Evolutionary conservation across 2,888 invertebrate species (phyloP).

Genomic region (Amiota communis): DNA sequence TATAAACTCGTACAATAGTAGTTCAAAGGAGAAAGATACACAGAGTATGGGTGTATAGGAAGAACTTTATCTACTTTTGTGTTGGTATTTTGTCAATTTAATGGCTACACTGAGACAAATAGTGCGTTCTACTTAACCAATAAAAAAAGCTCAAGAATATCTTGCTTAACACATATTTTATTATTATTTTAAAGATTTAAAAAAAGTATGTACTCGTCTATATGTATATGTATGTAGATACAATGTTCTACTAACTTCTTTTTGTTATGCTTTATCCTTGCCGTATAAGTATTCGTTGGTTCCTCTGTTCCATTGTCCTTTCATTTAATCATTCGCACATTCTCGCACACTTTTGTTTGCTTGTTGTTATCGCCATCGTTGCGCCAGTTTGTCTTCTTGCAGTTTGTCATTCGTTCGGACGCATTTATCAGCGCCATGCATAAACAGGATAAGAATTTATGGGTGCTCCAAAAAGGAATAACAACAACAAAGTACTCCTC

Average conservation of each 20-base stretch:
- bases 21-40: background rate
- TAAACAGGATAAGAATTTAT: constrained; percentile 69
- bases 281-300: background rate
- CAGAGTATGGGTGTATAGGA: no score
- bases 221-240: no score
- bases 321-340: background rate
- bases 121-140: background rate
- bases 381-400: constrained; percentile 59
- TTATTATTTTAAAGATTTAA: constrained; percentile 17
- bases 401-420: constrained; percentile 65
- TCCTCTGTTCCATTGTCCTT: constrained; percentile 32
- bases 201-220: constrained; percentile 38
- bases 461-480: constrained; percentile 33
- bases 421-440: constrained; percentile 72
- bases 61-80: constrained; percentile 30
- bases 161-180: no score
- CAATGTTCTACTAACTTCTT: no score
- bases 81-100: constrained; percentile 66
- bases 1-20: constrained; percentile 30
- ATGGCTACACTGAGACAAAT: constrained; percentile 54
- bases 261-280: no score
- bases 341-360: constrained; percentile 30
- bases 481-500: no score
- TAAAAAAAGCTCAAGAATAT: no score
- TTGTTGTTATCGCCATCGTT: constrained; percentile 56